Conservation (phyloP, 2,797 vertebrate species). For the Tarsius wallacei region DNA sequence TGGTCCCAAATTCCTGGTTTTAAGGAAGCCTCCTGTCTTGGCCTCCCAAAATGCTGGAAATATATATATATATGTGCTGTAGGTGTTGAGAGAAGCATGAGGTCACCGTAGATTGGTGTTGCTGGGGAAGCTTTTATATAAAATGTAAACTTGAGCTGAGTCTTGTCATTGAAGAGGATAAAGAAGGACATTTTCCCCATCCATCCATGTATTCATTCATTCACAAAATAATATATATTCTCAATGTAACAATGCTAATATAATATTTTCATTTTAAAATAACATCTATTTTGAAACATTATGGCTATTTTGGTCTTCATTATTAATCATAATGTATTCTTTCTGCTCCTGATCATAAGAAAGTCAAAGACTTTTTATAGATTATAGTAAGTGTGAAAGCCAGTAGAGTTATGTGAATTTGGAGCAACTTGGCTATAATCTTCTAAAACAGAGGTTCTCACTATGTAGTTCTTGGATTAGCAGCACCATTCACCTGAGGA, state of each 20-base stretch:
- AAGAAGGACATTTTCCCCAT: not conserved
- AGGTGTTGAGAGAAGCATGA: not conserved
- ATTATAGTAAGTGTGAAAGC: not conserved
- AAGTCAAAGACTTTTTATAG: not conserved
- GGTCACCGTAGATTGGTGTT: not conserved
- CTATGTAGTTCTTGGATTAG: not conserved
- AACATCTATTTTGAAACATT: slow-evolving; percentile 42
- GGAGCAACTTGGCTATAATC: not conserved
- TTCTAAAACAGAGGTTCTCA: slow-evolving; percentile 42
- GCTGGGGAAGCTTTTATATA: not conserved
- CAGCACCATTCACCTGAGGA: not conserved
- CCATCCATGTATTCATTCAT: not conserved
- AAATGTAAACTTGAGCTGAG: not conserved
- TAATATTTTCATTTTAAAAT: slow-evolving; percentile 50
- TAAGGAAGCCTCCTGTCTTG: too few species aligned
- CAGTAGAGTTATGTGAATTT: not conserved
- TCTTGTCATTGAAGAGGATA: slow-evolving; percentile 24
- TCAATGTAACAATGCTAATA: not conserved
- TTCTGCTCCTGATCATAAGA: slow-evolving; percentile 40
- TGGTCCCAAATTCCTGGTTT: too few species aligned
- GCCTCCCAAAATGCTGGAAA: too few species aligned
- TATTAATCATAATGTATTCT: slow-evolving; percentile 37
- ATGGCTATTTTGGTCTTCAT: not conserved
- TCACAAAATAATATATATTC: not conserved
- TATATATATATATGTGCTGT: not conserved